Conservation (phyloP, 2,113 vertebrate species). For the Prinia subflava region DNA sequence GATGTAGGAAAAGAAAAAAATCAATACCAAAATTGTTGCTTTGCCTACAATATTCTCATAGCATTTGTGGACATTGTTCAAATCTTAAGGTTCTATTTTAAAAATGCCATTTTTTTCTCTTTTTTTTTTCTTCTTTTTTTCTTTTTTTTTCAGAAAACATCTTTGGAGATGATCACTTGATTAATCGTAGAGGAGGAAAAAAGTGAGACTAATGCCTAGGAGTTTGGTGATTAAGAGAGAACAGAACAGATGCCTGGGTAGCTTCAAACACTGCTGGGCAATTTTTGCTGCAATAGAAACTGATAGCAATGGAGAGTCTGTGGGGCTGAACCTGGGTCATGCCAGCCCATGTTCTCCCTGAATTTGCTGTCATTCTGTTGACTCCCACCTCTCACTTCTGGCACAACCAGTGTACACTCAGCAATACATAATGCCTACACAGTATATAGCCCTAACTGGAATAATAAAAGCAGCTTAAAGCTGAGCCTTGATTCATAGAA, state of each 20-base stretch:
- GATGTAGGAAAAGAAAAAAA: not conserved
- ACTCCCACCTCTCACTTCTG: not conserved
- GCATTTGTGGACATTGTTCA: conserved; percentile 56
- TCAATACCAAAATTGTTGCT: conserved; percentile 55
- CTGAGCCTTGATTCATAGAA: not conserved
- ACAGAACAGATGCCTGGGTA: not conserved
- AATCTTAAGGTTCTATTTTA: conserved; percentile 63
- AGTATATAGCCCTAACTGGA: not conserved
- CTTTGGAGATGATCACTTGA: conserved; percentile 50
- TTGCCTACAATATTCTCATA: conserved; percentile 18
- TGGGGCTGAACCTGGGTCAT: not conserved
- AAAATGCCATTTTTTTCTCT: conserved; percentile 30
- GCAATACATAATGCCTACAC: not conserved
- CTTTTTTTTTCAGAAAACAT: conserved; percentile 31
- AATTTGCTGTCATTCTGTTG: not conserved
- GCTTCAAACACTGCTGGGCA: not conserved
- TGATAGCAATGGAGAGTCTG: not conserved
- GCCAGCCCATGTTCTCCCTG: not conserved
- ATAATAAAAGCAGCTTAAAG: not conserved
- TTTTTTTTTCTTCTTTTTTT: not conserved
- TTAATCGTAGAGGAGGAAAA: conserved; percentile 43
- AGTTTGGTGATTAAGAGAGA: conserved; percentile 40
- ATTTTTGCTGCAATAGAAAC: not conserved
- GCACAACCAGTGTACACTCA: not conserved
- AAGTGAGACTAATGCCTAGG: conserved; percentile 49